These are phyloP conservation scores for Lycaon pictus DNA, from an alignment of 2,113 vertebrate genomes.

Conservation along the genomic window DNA sequence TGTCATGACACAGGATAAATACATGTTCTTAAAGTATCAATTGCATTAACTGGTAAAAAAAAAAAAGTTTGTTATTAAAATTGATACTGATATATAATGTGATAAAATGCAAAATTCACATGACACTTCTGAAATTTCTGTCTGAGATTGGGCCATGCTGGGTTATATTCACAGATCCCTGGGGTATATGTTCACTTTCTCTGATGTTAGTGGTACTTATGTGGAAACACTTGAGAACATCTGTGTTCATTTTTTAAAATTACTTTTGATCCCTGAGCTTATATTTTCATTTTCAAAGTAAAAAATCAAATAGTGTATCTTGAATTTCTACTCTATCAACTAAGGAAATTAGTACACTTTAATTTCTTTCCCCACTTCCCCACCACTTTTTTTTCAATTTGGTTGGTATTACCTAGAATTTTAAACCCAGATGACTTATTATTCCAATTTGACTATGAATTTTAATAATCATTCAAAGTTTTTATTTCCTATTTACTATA, in stretches of 20 bases:
- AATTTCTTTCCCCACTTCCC: neutral
- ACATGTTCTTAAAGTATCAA: neutral
- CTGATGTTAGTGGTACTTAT: neutral
- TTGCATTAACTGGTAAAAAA: neutral
- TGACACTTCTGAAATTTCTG: neutral
- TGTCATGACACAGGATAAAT: neutral
- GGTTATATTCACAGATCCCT: neutral
- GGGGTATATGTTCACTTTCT: neutral
- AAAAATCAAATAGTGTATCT: neutral
- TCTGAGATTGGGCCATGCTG: neutral
- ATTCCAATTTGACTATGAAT: neutral
- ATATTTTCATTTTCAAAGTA: slow-evolving; percentile 29
- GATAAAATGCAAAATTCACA: neutral
- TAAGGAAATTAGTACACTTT: neutral
- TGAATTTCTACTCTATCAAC: neutral
- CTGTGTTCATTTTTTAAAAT: neutral
- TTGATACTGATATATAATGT: neutral
- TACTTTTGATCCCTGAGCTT: neutral
- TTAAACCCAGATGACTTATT: neutral
- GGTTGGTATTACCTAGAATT: neutral
- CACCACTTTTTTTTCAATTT: neutral
- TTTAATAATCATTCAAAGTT: neutral
- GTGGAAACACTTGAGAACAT: neutral
- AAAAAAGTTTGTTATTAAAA: slow-evolving; percentile 24
- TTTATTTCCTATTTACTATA: neutral